Evolutionary conservation across 2,888 invertebrate species (phyloP).

Genomic region (Dioctria rufipes): DNA sequence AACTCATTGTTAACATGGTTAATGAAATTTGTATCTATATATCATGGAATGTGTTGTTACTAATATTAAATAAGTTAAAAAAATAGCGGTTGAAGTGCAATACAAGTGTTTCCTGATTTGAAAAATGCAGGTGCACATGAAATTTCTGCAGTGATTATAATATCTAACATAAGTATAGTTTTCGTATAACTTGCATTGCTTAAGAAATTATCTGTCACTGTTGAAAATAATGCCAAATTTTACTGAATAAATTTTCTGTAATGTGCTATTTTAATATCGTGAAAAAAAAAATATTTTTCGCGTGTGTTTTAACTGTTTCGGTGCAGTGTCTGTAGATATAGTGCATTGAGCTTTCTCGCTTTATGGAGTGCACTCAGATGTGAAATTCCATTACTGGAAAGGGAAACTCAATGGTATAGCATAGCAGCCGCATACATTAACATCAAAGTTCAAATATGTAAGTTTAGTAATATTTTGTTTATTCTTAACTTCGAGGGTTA

Average conservation of each 20-base stretch:
- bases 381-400: slow-evolving; percentile 13
- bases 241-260: background rate
- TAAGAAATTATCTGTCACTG: background rate
- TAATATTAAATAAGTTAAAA: too few species aligned
- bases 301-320: slow-evolving; percentile 19
- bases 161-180: background rate
- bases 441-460: slow-evolving; percentile 23
- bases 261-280: background rate
- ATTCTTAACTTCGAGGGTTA: too few species aligned
- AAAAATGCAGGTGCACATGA: background rate
- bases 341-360: background rate
- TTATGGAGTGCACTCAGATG: slow-evolving; percentile 9
- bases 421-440: background rate
- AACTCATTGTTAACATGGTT: background rate
- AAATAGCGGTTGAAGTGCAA: background rate
- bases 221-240: slow-evolving; percentile 29
- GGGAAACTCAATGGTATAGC: background rate
- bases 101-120: background rate
- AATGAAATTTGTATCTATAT: too few species aligned
- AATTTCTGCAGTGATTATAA: background rate
- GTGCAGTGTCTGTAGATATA: slow-evolving; percentile 4
- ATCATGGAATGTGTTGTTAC: background rate
- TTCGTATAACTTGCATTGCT: too few species aligned
- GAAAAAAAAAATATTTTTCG: background rate
- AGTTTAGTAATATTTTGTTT: background rate